phyloP scores from a whole-genome alignment of 2,797 vertebrate species.

The Ispidina lecontei region DNA sequence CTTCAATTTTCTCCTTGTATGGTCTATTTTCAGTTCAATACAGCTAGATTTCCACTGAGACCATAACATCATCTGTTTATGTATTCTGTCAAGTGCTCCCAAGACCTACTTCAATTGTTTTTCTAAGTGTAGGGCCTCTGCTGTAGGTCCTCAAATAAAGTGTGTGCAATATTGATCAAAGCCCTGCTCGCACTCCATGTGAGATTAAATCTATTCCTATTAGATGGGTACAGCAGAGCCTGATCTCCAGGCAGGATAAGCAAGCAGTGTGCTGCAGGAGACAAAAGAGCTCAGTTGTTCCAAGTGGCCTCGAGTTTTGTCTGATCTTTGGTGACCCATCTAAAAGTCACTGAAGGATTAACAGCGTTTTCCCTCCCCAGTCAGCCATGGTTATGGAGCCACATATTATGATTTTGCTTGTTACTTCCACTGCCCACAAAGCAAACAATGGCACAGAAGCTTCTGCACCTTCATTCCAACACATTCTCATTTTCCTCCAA shows the following conservation, averaged over 20 bases:
- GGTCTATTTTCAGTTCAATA: conserved; percentile 45
- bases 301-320: not conserved
- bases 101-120: conserved; percentile 63
- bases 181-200: not conserved
- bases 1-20: conserved; percentile 49
- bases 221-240: not conserved
- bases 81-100: conserved; percentile 46
- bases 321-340: conserved; percentile 9
- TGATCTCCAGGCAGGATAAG: conserved; percentile 15
- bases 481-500: not conserved
- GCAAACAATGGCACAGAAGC: not conserved
- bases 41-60: conserved; percentile 52
- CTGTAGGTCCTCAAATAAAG: conserved; percentile 61
- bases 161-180: conserved; percentile 39
- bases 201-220: conserved; percentile 22
- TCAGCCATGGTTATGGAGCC: not conserved
- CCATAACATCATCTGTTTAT: conserved; percentile 54
- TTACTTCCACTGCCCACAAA: not conserved
- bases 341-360: not conserved
- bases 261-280: not conserved
- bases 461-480: not conserved
- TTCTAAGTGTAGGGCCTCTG: conserved; percentile 48
- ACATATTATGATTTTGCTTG: not conserved
- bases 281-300: not conserved
- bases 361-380: rapidly evolving